Evolutionary conservation across 2,888 invertebrate genomes (phyloP).

Genomic region (Ctenicera cuprea): DNA sequence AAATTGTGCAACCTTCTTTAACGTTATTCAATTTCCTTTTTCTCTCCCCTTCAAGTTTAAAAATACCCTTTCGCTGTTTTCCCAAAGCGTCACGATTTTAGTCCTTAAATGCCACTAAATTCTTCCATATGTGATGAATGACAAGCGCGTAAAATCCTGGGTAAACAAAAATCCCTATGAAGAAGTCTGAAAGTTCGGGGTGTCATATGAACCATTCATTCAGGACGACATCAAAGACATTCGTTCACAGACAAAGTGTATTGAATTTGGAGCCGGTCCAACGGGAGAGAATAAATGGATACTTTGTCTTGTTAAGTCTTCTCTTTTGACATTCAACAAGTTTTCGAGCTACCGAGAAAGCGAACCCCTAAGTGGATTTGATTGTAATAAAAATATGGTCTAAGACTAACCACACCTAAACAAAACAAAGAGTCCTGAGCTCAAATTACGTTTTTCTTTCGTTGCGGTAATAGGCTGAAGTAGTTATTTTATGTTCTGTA

Average conservation of each 20-base stretch:
- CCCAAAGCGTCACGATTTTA: no score
- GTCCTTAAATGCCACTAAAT: background rate
- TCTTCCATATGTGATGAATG: slow-evolving; percentile 1
- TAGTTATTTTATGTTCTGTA: no score
- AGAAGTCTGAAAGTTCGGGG: background rate
- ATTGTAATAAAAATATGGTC: background rate
- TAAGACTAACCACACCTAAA: no score
- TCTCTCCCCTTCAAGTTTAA: no score
- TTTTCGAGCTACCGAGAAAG: slow-evolving; percentile 12
- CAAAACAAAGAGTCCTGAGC: no score
- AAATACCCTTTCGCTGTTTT: no score
- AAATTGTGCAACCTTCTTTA: no score
- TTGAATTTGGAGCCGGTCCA: slow-evolving; percentile 42
- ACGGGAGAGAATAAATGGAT: slow-evolving; percentile 36
- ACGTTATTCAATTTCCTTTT: no score
- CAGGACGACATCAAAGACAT: slow-evolving; percentile 38
- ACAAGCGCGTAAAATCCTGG: slow-evolving; percentile 1
- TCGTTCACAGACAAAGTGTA: slow-evolving; percentile 35
- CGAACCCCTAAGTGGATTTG: background rate
- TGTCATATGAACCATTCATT: slow-evolving; percentile 29
- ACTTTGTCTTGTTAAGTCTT: slow-evolving; percentile 40
- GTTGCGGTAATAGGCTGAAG: no score
- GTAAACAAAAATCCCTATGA: slow-evolving; percentile 11
- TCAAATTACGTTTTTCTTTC: no score
- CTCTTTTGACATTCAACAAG: slow-evolving; percentile 41